Percentiles rank a stretch among this genome's conserved stretches.
Evolutionary conservation across 1,140 invertebrate species (phyloP).

Genomic region (Eurosta solidaginis): DNA sequence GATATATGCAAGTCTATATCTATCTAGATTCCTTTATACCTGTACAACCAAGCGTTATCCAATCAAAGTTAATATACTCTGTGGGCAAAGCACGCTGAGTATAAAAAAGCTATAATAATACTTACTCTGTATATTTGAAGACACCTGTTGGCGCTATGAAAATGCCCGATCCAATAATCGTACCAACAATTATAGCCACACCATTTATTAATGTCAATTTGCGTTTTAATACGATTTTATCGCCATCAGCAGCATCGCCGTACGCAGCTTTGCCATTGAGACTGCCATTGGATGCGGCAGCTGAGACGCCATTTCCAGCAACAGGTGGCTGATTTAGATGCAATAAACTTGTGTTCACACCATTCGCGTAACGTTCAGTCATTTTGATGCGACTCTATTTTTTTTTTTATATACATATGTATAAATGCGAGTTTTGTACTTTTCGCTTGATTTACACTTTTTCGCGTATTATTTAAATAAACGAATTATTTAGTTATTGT

Average conservation of each 20-base stretch:
- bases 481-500: no score
- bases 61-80: no score
- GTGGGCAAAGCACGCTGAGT: no score
- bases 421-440: neutral
- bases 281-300: neutral
- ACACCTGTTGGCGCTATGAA: conserved; percentile 81
- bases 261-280: no score
- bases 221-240: conserved; percentile 72
- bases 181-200: conserved; percentile 84
- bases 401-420: conserved; percentile 19
- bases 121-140: conserved; percentile 67
- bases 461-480: neutral
- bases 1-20: no score
- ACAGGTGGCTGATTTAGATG: conserved; percentile 32
- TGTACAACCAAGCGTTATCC: no score
- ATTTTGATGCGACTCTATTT: conserved; percentile 36
- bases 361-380: conserved; percentile 55
- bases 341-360: conserved; percentile 48
- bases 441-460: neutral
- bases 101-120: no score
- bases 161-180: conserved; percentile 83
- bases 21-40: no score
- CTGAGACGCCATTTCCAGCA: neutral
- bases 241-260: conserved; percentile 22
- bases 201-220: conserved; percentile 85